Evolutionary conservation across 2,888 invertebrate species (phyloP).

Genomic region (Phragmatobia fuliginosa): DNA sequence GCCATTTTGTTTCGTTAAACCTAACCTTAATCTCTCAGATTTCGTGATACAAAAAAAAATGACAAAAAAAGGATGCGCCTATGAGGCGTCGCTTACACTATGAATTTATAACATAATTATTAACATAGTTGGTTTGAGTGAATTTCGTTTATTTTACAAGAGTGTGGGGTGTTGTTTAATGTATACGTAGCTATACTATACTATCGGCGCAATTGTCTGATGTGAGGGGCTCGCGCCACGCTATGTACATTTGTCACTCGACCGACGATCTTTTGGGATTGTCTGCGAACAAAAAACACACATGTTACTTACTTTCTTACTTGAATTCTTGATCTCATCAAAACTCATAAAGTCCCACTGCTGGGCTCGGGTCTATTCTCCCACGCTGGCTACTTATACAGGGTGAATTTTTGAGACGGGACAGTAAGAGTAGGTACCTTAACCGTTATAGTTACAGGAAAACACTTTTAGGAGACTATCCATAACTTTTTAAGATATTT

Average conservation of each 20-base stretch:
- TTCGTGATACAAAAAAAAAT: constrained; percentile 33
- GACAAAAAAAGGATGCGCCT: constrained; percentile 34
- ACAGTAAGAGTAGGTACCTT: too few species aligned
- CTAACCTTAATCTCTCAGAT: constrained; percentile 38
- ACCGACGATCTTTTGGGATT: constrained; percentile 47
- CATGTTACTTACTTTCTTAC: not conserved
- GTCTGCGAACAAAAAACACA: constrained; percentile 51
- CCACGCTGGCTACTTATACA: too few species aligned
- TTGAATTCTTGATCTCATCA: too few species aligned
- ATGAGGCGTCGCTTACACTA: constrained; percentile 51
- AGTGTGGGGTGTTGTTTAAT: constrained; percentile 18
- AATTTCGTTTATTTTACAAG: constrained; percentile 56
- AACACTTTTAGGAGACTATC: too few species aligned
- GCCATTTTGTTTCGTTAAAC: constrained; percentile 48
- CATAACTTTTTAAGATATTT: too few species aligned
- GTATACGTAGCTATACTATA: constrained; percentile 26
- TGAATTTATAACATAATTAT: constrained; percentile 69
- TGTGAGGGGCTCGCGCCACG: constrained; percentile 41
- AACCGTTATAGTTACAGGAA: too few species aligned
- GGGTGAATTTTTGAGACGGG: too few species aligned
- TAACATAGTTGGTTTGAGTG: constrained; percentile 53
- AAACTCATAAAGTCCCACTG: too few species aligned
- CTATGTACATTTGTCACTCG: constrained; percentile 70
- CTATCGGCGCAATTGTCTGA: constrained; percentile 49
- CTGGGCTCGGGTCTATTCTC: too few species aligned